phyloP scores from a whole-genome alignment of 2,888 invertebrate species.

The Hymenopus coronatus region DNA sequence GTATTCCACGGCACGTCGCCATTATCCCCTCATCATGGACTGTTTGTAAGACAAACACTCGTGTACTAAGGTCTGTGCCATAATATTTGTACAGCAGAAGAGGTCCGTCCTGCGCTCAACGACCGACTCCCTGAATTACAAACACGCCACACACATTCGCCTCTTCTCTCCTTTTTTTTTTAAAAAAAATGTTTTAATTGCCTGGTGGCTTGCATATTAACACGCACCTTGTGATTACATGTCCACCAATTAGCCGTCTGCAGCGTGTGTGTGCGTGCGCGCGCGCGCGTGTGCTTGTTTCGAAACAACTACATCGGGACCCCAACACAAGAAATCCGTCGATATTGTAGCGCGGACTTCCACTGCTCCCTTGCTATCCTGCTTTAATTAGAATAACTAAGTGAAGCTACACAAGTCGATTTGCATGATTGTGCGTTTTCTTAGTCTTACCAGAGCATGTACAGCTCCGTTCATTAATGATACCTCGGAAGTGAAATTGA shows the following conservation, averaged over 20 bases:
- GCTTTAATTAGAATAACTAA: too few species aligned
- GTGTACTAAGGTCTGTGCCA: constrained; percentile 5
- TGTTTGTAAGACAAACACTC: constrained; percentile 19
- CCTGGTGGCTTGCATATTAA: constrained; percentile 13
- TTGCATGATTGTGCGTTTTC: too few species aligned
- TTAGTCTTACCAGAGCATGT: too few species aligned
- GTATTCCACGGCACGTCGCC: constrained; percentile 9
- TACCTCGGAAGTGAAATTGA: too few species aligned
- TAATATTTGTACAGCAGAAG: constrained; percentile 14
- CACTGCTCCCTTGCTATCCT: too few species aligned
- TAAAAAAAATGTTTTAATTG: background rate
- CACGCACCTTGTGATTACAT: background rate
- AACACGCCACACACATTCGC: background rate
- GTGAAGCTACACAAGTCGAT: too few species aligned
- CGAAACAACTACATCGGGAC: background rate
- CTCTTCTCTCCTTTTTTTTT: background rate
- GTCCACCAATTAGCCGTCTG: background rate
- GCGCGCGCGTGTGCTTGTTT: background rate
- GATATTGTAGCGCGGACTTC: background rate
- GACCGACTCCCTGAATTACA: constrained; percentile 9
- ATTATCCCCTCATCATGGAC: constrained; percentile 1
- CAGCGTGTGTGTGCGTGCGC: too few species aligned
- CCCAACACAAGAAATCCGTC: background rate
- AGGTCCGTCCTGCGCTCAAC: background rate
- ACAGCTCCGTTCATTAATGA: too few species aligned